Percentiles rank a stretch among this genome's conserved stretches.
phyloP scores from a whole-genome alignment of 2,797 vertebrate species.

The Hoplostethus mediterraneus region DNA sequence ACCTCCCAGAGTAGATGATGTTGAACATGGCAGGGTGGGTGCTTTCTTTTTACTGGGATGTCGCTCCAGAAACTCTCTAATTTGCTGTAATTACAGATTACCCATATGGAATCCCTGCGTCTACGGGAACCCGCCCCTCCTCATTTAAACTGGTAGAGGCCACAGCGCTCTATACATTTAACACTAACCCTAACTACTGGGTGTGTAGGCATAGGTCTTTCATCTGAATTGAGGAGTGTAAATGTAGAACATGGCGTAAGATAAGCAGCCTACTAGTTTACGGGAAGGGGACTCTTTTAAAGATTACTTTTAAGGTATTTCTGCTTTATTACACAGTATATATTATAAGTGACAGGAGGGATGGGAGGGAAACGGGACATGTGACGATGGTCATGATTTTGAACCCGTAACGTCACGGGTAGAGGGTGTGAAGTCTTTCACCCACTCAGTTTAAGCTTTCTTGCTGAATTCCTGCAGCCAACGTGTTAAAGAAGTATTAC shows the following conservation, averaged over 20 bases:
- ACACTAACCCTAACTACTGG: constrained; percentile 66
- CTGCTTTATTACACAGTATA: constrained; percentile 3
- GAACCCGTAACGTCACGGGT: too few species aligned
- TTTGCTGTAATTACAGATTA: constrained; percentile 83
- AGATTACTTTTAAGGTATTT: constrained; percentile 27
- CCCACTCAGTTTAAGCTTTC: background rate
- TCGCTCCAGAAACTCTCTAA: constrained; percentile 66
- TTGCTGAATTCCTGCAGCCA: background rate
- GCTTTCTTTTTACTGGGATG: constrained; percentile 59
- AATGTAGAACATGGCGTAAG: constrained; percentile 42
- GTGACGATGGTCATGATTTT: too few species aligned
- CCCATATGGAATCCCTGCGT: constrained; percentile 65
- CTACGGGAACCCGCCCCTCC: constrained; percentile 36
- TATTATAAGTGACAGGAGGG: background rate
- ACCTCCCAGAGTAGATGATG: constrained; percentile 35
- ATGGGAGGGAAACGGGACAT: background rate
- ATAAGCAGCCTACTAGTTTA: constrained; percentile 29
- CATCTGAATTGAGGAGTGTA: constrained; percentile 47
- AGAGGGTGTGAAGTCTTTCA: too few species aligned
- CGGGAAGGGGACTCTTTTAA: constrained; percentile 20
- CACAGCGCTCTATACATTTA: constrained; percentile 64
- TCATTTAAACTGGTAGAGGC: constrained; percentile 39
- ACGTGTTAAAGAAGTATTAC: background rate
- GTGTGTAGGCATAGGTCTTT: constrained; percentile 46
- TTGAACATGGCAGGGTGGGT: constrained; percentile 56